Percentiles rank a stretch among this genome's conserved stretches.
These are phyloP conservation scores for Enteromius mattozi DNA, from an alignment of 2,797 vertebrate genomes.

Conservation along the genomic window DNA sequence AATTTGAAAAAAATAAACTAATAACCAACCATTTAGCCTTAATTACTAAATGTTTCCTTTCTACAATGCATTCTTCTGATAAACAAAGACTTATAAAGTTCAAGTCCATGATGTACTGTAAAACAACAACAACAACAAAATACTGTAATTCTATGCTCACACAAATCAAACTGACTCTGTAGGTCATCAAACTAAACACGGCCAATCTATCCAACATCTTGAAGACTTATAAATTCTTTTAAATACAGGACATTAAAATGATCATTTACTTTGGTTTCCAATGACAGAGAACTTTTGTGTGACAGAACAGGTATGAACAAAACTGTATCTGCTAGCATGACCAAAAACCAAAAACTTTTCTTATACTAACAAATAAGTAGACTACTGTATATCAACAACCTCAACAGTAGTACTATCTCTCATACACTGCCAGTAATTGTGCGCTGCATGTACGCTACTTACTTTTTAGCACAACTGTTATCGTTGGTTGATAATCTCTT, in stretches of 20 bases:
- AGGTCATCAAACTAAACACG: neutral
- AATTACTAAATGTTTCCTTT: neutral
- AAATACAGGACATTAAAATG: constrained; percentile 16
- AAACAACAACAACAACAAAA: neutral
- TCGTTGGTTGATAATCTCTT: constrained; percentile 74
- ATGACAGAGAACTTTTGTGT: neutral
- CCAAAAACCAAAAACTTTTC: neutral
- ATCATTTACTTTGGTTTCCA: constrained; percentile 36
- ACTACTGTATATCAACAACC: neutral
- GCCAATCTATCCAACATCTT: constrained; percentile 1
- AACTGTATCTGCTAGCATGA: neutral
- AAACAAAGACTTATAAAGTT: neutral
- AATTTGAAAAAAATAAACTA: neutral
- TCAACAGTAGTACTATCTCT: neutral
- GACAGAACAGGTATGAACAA: neutral
- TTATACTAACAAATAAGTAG: constrained; percentile 2
- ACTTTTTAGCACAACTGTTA: constrained; percentile 75
- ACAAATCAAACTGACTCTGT: constrained; percentile 6
- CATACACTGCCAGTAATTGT: neutral
- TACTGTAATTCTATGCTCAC: neutral
- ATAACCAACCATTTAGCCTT: neutral
- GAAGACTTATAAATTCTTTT: constrained; percentile 12
- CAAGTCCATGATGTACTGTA: neutral
- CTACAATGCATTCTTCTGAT: neutral
- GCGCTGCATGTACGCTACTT: constrained; percentile 63